Evolutionary conservation across 1,140 invertebrate species (phyloP), one percentile per base, ranked within the genome.

Genomic region (Eupristina koningsbergeri): DNA sequence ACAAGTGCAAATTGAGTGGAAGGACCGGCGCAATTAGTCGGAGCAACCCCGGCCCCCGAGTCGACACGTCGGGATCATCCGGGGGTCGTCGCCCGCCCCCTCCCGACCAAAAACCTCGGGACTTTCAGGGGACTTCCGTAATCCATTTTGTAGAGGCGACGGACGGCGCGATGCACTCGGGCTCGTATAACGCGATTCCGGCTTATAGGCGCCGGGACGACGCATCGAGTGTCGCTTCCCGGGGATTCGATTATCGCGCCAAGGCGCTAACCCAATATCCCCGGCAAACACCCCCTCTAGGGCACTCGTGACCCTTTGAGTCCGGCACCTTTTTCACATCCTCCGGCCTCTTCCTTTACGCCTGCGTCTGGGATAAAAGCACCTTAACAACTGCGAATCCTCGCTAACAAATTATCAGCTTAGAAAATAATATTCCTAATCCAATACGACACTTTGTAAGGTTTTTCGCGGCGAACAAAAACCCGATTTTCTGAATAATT

Each of bases 231-330:
- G 41, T 13, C 41, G 41, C 41, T 45, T 53, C 11, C 9, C 36
- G 67, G 67, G 34, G 15, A 71, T 71, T 71, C 36, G 67, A 71
- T 71, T 41, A 71, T 71, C 67, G 67, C 19, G 19, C n/a, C n/a
- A n/a, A 39, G 22, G 36, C 26, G 67, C 39, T n/a, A 41, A 71
- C 67, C 19, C 2, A 71, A 41, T 71, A 26, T 39, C 36, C 36
- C 67, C 53, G 22, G 7, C 53, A n/a, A n/a, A n/a, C n/a, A n/a
- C n/a, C n/a, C n/a, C n/a, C n/a, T n/a, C n/a, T n/a, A n/a, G n/a
- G n/a, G n/a, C n/a, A n/a, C n/a, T n/a, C n/a, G n/a, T n/a, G n/a
- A n/a, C n/a, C n/a, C n/a, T n/a, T n/a, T n/a, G n/a, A n/a, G n/a
- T n/a, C n/a, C n/a, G n/a, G n/a, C n/a, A n/a, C n/a, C n/a, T n/a